Evolutionary conservation across 2,888 invertebrate genomes (phyloP).

Genomic region (Dryococelus australis): DNA sequence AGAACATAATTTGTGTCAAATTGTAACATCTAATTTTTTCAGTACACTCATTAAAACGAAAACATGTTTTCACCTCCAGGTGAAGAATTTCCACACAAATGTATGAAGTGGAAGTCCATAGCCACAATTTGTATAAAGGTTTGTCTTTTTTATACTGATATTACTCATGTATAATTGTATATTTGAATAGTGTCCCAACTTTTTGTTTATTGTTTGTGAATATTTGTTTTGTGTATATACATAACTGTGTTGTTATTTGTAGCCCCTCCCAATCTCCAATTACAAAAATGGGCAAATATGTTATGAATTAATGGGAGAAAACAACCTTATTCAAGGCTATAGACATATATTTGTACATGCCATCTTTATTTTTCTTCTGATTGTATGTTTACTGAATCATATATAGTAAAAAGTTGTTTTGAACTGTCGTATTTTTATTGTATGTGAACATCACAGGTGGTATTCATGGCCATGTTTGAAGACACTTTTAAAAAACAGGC

Average conservation of each 20-base stretch:
- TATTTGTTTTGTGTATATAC: background rate
- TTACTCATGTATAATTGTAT: slow-evolving; percentile 7
- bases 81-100: no score
- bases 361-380: background rate
- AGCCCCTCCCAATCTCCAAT: no score
- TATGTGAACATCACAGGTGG: background rate
- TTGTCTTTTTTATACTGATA: background rate
- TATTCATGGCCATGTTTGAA: no score
- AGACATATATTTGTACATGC: slow-evolving; percentile 9
- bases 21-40: background rate
- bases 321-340: background rate
- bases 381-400: background rate
- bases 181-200: background rate
- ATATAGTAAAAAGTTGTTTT: slow-evolving; percentile 8
- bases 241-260: background rate
- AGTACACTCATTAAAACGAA: background rate
- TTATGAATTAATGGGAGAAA: no score
- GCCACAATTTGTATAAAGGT: background rate
- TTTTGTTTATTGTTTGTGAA: background rate
- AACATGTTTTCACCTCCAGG: no score
- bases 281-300: no score
- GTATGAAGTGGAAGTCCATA: background rate
- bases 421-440: background rate
- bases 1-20: no score
- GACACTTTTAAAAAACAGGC: no score